Evolutionary conservation across 2,797 vertebrate species (phyloP).

Genomic region (Rhynchotus rufescens): DNA sequence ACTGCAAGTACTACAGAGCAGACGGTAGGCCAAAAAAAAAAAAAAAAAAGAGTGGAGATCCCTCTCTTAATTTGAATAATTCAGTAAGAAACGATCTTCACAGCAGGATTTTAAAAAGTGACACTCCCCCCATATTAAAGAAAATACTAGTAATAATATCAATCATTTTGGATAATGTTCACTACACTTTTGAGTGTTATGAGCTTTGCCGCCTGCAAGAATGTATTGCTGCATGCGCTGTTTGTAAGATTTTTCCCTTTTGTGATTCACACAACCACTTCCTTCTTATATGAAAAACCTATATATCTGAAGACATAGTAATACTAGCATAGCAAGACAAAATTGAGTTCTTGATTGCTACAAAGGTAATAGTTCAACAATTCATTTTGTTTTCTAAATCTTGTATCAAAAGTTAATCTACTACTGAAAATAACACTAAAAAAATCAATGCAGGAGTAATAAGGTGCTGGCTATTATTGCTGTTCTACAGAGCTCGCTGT

Average conservation of each 20-base stretch:
- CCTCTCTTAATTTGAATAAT: background rate
- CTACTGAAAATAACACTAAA: background rate
- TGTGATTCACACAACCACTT: background rate
- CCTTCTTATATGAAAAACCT: background rate
- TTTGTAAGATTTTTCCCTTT: background rate
- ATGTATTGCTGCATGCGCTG: background rate
- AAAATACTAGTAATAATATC: background rate
- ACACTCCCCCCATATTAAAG: background rate
- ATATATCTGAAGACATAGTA: no score
- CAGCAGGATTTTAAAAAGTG: background rate
- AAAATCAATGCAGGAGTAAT: background rate
- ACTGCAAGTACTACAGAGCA: background rate
- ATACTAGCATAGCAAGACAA: background rate
- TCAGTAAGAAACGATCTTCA: background rate
- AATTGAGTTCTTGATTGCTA: background rate
- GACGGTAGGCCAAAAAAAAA: background rate
- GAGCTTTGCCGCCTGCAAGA: background rate
- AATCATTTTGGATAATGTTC: background rate
- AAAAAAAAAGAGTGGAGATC: background rate
- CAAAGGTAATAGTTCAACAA: background rate
- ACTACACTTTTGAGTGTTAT: background rate
- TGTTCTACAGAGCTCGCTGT: background rate
- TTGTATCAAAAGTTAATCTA: background rate
- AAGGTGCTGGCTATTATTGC: background rate
- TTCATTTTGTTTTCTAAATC: background rate